These are phyloP conservation scores for Mylabris sibirica DNA, from an alignment of 2,888 invertebrate species.

Conservation along the genomic window DNA sequence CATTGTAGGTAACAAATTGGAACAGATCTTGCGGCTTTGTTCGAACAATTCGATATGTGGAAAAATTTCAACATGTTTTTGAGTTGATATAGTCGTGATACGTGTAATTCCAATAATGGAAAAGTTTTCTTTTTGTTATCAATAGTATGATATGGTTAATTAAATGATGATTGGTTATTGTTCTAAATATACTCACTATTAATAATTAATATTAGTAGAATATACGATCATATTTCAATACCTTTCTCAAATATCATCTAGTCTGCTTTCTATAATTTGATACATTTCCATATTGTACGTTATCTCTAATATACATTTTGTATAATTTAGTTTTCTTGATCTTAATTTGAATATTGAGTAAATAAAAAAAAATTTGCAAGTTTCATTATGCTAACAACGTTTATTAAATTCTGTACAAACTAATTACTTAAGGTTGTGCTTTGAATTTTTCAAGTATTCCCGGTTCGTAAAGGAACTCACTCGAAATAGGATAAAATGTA, in stretches of 20 bases:
- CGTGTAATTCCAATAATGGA: neutral
- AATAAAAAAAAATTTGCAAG: neutral
- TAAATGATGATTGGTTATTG: neutral
- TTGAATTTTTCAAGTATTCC: constrained; percentile 10
- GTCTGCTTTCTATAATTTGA: neutral
- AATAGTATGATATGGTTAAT: neutral
- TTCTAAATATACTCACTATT: too few species aligned
- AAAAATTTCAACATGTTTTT: constrained; percentile 5
- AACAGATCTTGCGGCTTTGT: constrained; percentile 32
- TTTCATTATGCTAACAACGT: neutral
- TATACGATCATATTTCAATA: too few species aligned
- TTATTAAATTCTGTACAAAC: neutral
- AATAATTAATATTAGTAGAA: too few species aligned
- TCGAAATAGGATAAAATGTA: neutral
- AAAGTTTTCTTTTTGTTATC: neutral
- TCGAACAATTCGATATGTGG: constrained; percentile 10
- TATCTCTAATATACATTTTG: neutral
- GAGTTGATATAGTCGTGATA: neutral
- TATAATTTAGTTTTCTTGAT: neutral
- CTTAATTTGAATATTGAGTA: neutral
- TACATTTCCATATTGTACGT: neutral
- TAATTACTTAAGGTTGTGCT: constrained; percentile 9
- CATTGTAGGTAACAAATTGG: constrained; percentile 33
- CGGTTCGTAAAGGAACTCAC: neutral
- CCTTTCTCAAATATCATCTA: too few species aligned